Conservation (phyloP, 2,113 vertebrate species). For the Dasyornis broadbenti region DNA sequence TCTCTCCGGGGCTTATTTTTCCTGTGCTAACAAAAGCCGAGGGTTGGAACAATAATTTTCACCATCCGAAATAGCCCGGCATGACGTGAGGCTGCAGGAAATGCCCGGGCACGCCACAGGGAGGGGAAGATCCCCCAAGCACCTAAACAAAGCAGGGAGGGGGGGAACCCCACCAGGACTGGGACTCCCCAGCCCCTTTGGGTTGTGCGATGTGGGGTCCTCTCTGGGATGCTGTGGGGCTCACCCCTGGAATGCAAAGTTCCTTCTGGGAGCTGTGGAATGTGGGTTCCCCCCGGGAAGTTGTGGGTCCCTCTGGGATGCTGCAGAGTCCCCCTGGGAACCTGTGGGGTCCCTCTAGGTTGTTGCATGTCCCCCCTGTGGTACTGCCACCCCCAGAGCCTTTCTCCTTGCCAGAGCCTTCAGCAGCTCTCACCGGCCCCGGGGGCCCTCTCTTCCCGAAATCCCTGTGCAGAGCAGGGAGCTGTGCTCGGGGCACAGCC, state of each 20-base stretch:
- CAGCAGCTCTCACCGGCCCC: not conserved
- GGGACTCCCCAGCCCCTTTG: rapidly evolving
- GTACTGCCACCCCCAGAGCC: not conserved
- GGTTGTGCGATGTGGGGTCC: not conserved
- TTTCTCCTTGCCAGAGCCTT: rapidly evolving
- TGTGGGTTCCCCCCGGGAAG: not conserved
- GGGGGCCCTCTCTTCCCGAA: not conserved
- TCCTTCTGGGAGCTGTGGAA: no score
- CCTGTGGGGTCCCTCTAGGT: not conserved
- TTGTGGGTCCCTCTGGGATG: no score
- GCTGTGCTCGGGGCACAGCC: not conserved
- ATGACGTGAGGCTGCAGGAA: not conserved
- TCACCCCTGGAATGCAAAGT: not conserved
- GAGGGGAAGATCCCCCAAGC: not conserved
- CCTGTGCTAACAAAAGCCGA: conserved; percentile 35
- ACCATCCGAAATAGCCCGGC: not conserved
- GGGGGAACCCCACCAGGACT: rapidly evolving
- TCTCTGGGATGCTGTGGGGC: not conserved
- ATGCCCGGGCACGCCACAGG: not conserved
- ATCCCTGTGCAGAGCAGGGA: not conserved
- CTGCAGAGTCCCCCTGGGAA: not conserved
- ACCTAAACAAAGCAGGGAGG: not conserved
- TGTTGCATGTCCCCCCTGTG: rapidly evolving
- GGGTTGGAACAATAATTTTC: conserved; percentile 45
- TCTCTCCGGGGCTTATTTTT: conserved; percentile 10